Base-by-base conservation (phyloP, 2,888 invertebrate species). In the Panopea generosa region DNA sequence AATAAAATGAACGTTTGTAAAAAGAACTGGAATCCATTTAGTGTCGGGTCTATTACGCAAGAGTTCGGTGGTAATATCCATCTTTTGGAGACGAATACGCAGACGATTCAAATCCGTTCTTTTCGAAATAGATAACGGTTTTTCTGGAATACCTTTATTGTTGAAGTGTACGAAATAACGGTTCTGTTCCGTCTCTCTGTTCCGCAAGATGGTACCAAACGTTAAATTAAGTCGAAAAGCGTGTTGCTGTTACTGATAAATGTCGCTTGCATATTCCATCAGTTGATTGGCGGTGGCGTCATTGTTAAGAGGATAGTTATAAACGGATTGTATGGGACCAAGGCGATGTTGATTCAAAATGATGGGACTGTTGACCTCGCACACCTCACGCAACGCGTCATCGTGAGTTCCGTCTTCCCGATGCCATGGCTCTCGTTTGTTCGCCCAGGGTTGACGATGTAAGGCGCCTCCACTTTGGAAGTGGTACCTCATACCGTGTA, bases 21-120 rank as follows among this genome's bases (percentile, higher is more conserved):
- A 47, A 18, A 82, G 43, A 0, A 75, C 71, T 0, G 77, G 83
- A n/a, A 74, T 53, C 81, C 76, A 84, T 47, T 79, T 77, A 7
- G 77, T 77, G 26, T 82, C 53, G 7, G 77, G 67, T 11, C 81
- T 33, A 1, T 75, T 45, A 11, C 63, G 11, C 9, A 77, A 47
- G 11, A 77, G 26, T 40, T 84, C 69, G 1, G 65, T 69, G 1
- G 50, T 2, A 11, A 78, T 50, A 18, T 61, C 61, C 20, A 38
- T 40, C 14, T n/a, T n/a, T 20, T 52, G 22, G 4, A 69, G 49
- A 22, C 40, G 45, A 24, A 9, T 0, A n/a, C 53, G 27, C 14
- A 69, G 29, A 29, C 38, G 43, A n/a, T 16, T 2, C 7, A 57
- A 49, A 29, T 67, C 67, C 26, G 20, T 11, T 16, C 67, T 47